These are phyloP conservation scores for Trematocara macrostoma DNA, from an alignment of 2,113 vertebrate genomes.

Conservation along the genomic window DNA sequence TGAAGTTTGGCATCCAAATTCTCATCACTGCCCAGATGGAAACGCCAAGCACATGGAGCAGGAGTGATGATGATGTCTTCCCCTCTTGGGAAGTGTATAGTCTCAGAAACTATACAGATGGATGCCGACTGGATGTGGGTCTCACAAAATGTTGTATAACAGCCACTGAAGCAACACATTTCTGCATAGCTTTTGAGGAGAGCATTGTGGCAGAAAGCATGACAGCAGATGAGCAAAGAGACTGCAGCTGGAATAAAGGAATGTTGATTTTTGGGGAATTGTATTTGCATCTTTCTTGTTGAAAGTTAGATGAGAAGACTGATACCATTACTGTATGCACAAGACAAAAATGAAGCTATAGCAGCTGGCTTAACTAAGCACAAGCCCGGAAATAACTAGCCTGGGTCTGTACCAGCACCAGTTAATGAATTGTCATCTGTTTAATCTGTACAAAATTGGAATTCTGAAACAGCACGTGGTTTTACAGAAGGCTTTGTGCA, in stretches of 20 bases:
- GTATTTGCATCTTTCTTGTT: neutral
- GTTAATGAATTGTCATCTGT: neutral
- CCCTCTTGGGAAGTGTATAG: neutral
- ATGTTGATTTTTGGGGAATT: neutral
- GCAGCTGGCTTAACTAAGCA: neutral
- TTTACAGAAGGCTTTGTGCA: neutral
- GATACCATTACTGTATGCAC: neutral
- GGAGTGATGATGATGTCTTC: neutral
- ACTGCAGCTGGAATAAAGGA: neutral
- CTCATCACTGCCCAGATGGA: neutral
- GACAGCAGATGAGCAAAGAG: neutral
- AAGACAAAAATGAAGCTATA: neutral
- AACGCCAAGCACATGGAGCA: neutral
- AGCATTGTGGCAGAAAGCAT: neutral
- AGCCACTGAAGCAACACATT: neutral
- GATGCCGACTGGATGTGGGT: neutral
- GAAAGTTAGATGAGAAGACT: neutral
- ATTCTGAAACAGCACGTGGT: neutral
- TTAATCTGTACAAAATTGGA: neutral
- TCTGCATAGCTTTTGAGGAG: constrained; percentile 5
- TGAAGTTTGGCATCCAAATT: neutral
- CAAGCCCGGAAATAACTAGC: neutral
- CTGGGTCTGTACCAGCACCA: neutral
- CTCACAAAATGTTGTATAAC: neutral
- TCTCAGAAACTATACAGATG: neutral